These are phyloP conservation scores for Cherax destructor DNA, from an alignment of 1,140 invertebrate species.

Conservation along the genomic window DNA sequence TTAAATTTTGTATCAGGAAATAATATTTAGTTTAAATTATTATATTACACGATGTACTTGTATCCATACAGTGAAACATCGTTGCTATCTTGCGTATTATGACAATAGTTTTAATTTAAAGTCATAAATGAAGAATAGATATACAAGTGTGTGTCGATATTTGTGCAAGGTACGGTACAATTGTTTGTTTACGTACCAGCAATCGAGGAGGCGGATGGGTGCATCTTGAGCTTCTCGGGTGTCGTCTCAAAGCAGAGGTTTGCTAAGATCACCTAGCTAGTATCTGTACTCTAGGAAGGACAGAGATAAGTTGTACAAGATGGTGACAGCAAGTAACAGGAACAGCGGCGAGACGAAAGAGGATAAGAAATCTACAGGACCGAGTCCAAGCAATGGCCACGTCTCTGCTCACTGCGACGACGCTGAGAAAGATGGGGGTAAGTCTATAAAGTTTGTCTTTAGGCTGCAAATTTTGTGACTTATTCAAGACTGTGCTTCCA, in stretches of 20 bases:
- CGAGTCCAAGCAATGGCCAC: constrained; percentile 24
- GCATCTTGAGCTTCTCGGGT: not conserved
- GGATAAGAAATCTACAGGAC: constrained; percentile 1
- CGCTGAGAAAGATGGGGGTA: constrained; percentile 26
- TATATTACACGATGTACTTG: not conserved
- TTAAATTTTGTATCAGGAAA: not conserved
- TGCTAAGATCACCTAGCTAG: not conserved
- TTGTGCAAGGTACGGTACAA: not conserved
- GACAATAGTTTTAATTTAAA: not conserved
- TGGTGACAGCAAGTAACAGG: constrained; percentile 53
- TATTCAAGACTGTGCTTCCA: not conserved
- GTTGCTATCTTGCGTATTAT: not conserved
- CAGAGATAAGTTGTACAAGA: not conserved
- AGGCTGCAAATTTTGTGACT: not conserved
- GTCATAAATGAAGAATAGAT: not conserved
- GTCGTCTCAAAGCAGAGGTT: not conserved
- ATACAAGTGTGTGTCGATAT: not conserved
- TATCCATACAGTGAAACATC: not conserved
- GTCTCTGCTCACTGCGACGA: constrained; percentile 30
- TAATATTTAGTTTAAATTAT: not conserved
- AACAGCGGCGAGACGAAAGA: constrained; percentile 42
- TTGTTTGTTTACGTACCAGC: constrained; percentile 26
- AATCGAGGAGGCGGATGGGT: not conserved
- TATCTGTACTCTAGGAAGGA: not conserved
- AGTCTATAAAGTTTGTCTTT: not conserved